phyloP scores from a whole-genome alignment of 1,140 invertebrate species.

The Aphaenogaster floridana region DNA sequence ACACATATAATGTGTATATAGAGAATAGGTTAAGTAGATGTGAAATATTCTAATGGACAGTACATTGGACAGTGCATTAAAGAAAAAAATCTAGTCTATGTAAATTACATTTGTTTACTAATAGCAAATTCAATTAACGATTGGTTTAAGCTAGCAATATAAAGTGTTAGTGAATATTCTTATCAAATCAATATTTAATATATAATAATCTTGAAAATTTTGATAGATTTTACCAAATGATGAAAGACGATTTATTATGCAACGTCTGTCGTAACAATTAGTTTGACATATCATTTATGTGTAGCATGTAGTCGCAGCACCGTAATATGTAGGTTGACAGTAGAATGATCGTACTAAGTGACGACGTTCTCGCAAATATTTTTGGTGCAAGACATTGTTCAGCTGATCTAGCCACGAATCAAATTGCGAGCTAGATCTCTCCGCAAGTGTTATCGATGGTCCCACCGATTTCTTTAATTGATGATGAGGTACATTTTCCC shows the following conservation, averaged over 20 bases:
- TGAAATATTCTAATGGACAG: not conserved
- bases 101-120: not conserved
- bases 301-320: constrained; percentile 9
- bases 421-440: constrained; percentile 29
- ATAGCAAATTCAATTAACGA: not conserved
- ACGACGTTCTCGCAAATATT: constrained; percentile 71
- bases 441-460: not conserved
- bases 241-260: not conserved
- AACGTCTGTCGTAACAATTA: constrained; percentile 14
- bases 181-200: constrained; percentile 18
- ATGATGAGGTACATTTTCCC: not conserved
- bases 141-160: not conserved
- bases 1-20: constrained; percentile 3
- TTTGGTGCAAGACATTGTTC: constrained; percentile 69
- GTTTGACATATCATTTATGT: constrained; percentile 51
- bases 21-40: not conserved
- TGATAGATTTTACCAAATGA: constrained; percentile 3
- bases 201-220: not conserved
- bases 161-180: constrained; percentile 17
- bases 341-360: constrained; percentile 72
- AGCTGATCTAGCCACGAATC: constrained; percentile 72
- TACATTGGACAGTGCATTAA: not conserved
- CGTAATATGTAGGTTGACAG: constrained; percentile 74
- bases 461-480: not conserved
- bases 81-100: constrained; percentile 11